Conservation (phyloP, 1,140 invertebrate genomes). For the Drosophila setifemur region DNA sequence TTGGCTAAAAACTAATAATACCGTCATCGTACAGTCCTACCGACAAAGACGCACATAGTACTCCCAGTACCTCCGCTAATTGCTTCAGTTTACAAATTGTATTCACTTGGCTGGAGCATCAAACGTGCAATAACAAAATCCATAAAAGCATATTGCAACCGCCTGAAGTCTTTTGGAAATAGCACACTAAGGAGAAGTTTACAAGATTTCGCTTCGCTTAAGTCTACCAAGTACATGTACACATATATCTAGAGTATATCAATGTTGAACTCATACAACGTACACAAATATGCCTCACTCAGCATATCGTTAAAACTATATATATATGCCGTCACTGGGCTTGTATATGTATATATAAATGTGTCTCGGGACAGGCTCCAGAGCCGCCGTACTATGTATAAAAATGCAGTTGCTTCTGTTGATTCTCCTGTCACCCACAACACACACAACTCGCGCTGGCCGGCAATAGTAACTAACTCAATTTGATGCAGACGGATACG, state of each 20-base stretch:
- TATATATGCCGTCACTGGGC: constrained; percentile 43
- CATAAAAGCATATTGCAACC: constrained; percentile 63
- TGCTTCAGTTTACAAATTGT: constrained; percentile 72
- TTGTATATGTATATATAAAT: constrained; percentile 56
- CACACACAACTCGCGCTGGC: constrained; percentile 13
- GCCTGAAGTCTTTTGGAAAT: constrained; percentile 68
- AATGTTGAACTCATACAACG: constrained; percentile 33
- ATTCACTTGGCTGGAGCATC: constrained; percentile 43
- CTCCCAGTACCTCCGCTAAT: constrained; percentile 64
- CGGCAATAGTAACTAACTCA: constrained; percentile 44
- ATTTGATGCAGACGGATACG: constrained; percentile 51
- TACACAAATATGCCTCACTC: constrained; percentile 4
- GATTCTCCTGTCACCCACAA: constrained; percentile 6
- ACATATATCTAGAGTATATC: constrained; percentile 41
- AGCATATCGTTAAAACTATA: constrained; percentile 26
- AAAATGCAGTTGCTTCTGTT: constrained; percentile 54
- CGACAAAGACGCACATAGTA: constrained; percentile 54
- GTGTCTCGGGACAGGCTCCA: constrained; percentile 25
- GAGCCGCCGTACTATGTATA: constrained; percentile 31
- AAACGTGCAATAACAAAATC: constrained; percentile 45
- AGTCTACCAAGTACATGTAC: constrained; percentile 31
- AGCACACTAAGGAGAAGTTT: constrained; percentile 65
- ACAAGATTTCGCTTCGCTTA: constrained; percentile 30
- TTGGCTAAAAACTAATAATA: constrained; percentile 72
- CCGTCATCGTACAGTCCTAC: constrained; percentile 61